A percentile compares a stretch with the other conserved stretches of the same genome.
Evolutionary conservation across 2,888 invertebrate genomes (phyloP).

Genomic region (Aleiodes testaceus): DNA sequence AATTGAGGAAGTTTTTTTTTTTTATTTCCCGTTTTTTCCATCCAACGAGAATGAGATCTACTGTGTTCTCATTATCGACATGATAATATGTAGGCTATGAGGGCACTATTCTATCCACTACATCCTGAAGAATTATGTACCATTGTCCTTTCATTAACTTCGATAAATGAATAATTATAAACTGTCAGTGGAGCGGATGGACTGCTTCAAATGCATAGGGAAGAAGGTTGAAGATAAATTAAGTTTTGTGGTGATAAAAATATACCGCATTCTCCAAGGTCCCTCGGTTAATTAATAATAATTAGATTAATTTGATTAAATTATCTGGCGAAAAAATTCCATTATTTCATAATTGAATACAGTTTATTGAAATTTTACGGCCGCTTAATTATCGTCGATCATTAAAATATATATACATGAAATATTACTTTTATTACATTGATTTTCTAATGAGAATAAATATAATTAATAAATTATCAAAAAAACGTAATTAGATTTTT

Average conservation of each 20-base stretch:
- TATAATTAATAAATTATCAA: neutral
- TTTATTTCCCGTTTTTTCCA: constrained; percentile 4
- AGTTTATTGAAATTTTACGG: neutral
- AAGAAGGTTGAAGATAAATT: constrained; percentile 65
- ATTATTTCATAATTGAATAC: too few relatives aligned
- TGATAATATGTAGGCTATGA: constrained; percentile 69
- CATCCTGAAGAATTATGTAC: constrained; percentile 49
- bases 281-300: constrained; percentile 41
- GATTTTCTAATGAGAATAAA: too few relatives aligned
- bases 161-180: constrained; percentile 70
- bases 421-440: neutral
- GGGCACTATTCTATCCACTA: constrained; percentile 54
- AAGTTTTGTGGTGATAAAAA: constrained; percentile 39
- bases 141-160: constrained; percentile 70
- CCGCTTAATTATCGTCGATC: neutral
- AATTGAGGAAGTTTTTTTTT: neutral
- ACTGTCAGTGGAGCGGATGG: constrained; percentile 62
- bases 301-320: neutral
- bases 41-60: constrained; percentile 3
- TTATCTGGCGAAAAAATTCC: too few relatives aligned
- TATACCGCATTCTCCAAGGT: constrained; percentile 64
- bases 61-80: constrained; percentile 54
- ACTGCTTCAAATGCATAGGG: constrained; percentile 57
- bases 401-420: constrained; percentile 4
- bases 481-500: neutral